Conservation (phyloP, 2,113 vertebrate species). For the Lethenteron reissneri region DNA sequence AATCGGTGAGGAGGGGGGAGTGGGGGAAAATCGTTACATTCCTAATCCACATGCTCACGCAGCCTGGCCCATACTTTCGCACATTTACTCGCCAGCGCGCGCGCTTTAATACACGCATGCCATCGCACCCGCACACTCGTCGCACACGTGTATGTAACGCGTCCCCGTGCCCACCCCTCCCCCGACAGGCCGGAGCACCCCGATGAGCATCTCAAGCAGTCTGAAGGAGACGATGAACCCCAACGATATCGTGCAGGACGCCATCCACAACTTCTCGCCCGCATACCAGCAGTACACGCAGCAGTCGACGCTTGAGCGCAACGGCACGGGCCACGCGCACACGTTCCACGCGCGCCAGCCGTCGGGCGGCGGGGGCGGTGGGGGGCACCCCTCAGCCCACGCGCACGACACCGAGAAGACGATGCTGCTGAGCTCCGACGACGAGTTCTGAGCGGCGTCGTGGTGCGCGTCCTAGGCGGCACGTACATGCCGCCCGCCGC, state of each 20-base stretch:
- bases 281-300: conserved; percentile 94
- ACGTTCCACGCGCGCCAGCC: conserved; percentile 51
- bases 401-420: conserved; percentile 65
- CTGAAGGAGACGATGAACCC: conserved; percentile 91
- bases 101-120: no score
- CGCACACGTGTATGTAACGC: no score
- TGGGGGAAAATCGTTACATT: no score
- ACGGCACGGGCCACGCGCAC: conserved; percentile 26
- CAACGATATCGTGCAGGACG: conserved; percentile 72
- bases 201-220: conserved; percentile 95
- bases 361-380: conserved; percentile 23
- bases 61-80: no score
- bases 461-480: background rate
- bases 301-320: conserved; percentile 59
- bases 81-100: no score
- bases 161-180: background rate
- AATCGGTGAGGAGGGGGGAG: no score
- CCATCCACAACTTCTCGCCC: conserved; percentile 87
- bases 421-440: conserved; percentile 65
- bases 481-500: no score
- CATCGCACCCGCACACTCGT: no score
- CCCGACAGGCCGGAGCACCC: conserved; percentile 54
- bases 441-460: conserved; percentile 51
- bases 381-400: conserved; percentile 45
- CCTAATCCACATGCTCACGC: no score